These are phyloP conservation scores for Proisotoma minuta DNA, from an alignment of 2,888 invertebrate genomes.

Conservation along the genomic window DNA sequence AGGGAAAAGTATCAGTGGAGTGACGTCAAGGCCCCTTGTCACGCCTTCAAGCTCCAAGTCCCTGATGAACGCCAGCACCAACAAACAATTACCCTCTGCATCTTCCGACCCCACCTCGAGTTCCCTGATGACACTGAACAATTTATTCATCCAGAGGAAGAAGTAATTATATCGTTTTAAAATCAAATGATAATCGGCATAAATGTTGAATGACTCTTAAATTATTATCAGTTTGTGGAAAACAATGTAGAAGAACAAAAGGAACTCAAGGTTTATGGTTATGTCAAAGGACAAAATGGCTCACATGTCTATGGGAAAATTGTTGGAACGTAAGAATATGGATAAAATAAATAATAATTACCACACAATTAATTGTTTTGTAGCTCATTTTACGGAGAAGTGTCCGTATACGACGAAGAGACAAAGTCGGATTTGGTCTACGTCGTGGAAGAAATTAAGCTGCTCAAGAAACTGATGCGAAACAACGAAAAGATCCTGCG, in stretches of 20 bases:
- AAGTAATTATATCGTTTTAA: neutral
- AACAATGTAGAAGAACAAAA: neutral
- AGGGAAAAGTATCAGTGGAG: constrained; percentile 39
- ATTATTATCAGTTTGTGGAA: too few relatives aligned
- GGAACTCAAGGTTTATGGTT: constrained; percentile 33
- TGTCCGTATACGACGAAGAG: constrained; percentile 18
- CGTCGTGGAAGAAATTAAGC: constrained; percentile 38
- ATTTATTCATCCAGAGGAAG: constrained; percentile 10
- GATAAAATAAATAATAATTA: neutral
- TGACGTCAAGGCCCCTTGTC: constrained; percentile 29
- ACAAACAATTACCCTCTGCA: constrained; percentile 27
- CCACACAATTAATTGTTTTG: neutral
- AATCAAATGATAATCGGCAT: neutral
- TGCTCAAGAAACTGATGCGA: constrained; percentile 33
- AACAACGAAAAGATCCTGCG: constrained; percentile 30
- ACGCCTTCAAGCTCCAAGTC: constrained; percentile 30
- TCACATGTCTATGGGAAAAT: constrained; percentile 36
- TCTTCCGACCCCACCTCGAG: constrained; percentile 33
- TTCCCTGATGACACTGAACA: constrained; percentile 27
- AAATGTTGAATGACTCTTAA: neutral
- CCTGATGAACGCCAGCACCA: constrained; percentile 32
- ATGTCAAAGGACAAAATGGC: constrained; percentile 23
- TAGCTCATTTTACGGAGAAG: constrained; percentile 41
- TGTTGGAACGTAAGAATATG: constrained; percentile 24
- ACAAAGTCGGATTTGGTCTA: constrained; percentile 16